Evolutionary conservation across 2,113 vertebrate genomes (phyloP).

Genomic region (Phrynosoma blainvillii): DNA sequence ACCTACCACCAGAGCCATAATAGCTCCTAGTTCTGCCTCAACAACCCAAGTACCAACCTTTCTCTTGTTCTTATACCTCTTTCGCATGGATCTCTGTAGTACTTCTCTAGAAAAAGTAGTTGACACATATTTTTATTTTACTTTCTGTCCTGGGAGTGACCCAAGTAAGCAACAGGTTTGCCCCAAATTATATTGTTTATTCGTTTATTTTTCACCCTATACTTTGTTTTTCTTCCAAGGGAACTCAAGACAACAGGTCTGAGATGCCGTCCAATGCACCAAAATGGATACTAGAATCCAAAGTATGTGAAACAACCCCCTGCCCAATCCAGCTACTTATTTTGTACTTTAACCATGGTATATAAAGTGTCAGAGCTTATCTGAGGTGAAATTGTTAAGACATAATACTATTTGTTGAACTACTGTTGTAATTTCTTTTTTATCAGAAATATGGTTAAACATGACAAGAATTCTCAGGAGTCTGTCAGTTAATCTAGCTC

Average conservation of each 20-base stretch:
- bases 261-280: neutral
- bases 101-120: neutral
- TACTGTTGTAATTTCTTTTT: neutral
- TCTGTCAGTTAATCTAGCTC: neutral
- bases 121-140: neutral
- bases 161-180: neutral
- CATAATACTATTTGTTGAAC: too few species aligned
- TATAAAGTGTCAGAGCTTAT: neutral
- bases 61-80: neutral
- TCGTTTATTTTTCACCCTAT: neutral
- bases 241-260: neutral
- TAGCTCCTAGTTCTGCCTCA: neutral
- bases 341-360: neutral
- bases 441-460: neutral
- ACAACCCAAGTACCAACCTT: neutral
- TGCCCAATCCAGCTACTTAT: neutral
- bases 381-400: neutral
- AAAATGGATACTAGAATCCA: neutral
- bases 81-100: neutral
- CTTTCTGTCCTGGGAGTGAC: neutral
- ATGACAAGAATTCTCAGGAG: neutral
- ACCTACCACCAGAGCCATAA: neutral
- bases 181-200: neutral
- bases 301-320: neutral
- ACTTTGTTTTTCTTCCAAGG: neutral